Conservation (phyloP, 2,113 vertebrate species). For the Zingel zingel region DNA sequence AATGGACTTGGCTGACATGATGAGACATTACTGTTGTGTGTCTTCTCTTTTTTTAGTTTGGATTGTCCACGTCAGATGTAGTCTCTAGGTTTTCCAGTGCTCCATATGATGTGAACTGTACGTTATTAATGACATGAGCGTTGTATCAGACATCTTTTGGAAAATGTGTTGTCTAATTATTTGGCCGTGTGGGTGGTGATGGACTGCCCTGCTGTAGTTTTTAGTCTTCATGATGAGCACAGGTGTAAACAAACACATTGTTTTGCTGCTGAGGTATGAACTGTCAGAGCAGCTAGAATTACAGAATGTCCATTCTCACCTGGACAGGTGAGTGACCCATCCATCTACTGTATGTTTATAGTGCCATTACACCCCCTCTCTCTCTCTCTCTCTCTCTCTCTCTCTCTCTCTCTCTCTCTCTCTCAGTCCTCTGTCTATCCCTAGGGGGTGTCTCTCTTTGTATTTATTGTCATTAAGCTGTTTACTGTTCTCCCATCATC, state of each 20-base stretch:
- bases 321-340: conserved; percentile 50
- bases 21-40: background rate
- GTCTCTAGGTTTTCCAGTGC: background rate
- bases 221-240: conserved; percentile 54
- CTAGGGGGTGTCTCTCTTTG: conserved; percentile 18
- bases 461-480: conserved; percentile 67
- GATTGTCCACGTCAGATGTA: too few species aligned
- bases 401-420: background rate
- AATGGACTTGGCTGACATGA: too few species aligned
- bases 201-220: conserved; percentile 11
- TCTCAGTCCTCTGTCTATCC: conserved; percentile 5
- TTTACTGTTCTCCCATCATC: conserved; percentile 54
- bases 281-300: conserved; percentile 47
- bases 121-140: background rate
- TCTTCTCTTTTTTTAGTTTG: background rate
- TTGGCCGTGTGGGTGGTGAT: conserved; percentile 21
- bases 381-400: background rate
- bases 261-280: conserved; percentile 46
- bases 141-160: background rate
- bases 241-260: conserved; percentile 53
- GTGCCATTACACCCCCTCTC: background rate
- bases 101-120: background rate
- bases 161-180: background rate
- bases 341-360: conserved; percentile 26
- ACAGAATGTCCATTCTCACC: conserved; percentile 28